Percentiles rank a stretch among this genome's conserved stretches.
phyloP scores from a whole-genome alignment of 2,888 invertebrate species.

The Andrena marginata region DNA sequence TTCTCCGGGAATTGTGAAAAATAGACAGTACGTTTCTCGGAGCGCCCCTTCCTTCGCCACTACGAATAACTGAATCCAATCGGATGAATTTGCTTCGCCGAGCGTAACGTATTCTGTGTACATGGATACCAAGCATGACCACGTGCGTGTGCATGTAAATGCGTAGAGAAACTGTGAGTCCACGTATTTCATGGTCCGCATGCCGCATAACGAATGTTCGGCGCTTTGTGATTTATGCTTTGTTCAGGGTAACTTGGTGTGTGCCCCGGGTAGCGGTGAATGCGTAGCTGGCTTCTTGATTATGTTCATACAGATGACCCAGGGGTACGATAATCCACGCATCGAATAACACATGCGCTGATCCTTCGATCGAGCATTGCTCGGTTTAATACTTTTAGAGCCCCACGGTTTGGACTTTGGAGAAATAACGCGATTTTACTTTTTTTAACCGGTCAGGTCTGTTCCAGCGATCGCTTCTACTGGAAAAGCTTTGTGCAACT shows the following conservation, averaged over 20 bases:
- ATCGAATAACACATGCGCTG: constrained; percentile 13
- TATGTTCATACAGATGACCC: constrained; percentile 54
- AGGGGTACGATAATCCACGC: not conserved
- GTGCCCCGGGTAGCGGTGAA: constrained; percentile 47
- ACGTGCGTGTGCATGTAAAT: constrained; percentile 33
- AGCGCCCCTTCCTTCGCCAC: constrained; percentile 18
- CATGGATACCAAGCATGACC: constrained; percentile 37
- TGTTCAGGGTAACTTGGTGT: constrained; percentile 60
- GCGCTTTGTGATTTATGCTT: constrained; percentile 82
- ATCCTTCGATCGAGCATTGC: not conserved
- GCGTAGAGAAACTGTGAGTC: constrained; percentile 55
- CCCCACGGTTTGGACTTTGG: too few species aligned
- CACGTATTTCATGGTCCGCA: constrained; percentile 81
- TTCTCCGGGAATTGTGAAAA: constrained; percentile 14
- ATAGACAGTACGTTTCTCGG: constrained; percentile 24
- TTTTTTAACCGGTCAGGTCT: too few species aligned
- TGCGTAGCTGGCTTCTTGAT: constrained; percentile 67
- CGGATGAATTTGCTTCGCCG: constrained; percentile 70
- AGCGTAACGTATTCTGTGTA: constrained; percentile 64
- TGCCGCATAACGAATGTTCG: constrained; percentile 81
- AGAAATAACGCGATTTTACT: too few species aligned
- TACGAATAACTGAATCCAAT: constrained; percentile 77
- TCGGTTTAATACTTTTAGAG: not conserved
- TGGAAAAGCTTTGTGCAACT: too few species aligned
- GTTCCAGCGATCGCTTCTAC: too few species aligned